These are phyloP conservation scores for Cryptotermes secundus DNA, from an alignment of 1,140 invertebrate genomes.

Conservation along the genomic window DNA sequence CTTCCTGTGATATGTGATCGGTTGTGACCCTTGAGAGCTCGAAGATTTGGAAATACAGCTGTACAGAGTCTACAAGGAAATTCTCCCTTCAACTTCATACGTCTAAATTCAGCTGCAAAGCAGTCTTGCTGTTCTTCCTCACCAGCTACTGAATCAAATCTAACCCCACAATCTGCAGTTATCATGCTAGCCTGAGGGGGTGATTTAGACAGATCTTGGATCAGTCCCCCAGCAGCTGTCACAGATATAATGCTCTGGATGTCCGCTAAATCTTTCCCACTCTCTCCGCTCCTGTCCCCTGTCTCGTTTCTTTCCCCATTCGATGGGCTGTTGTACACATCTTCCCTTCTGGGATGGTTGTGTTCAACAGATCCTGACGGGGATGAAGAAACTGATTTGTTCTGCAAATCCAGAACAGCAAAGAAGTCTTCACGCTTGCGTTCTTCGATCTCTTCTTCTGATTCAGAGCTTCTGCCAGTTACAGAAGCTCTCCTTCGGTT, in stretches of 20 bases:
- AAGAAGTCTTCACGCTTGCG: constrained; percentile 63
- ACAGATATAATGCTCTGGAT: constrained; percentile 79
- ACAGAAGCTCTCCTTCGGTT: constrained; percentile 24
- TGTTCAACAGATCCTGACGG: constrained; percentile 8
- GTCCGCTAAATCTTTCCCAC: constrained; percentile 72
- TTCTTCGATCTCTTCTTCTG: constrained; percentile 34
- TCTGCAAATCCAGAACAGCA: constrained; percentile 72
- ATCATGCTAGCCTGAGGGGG: constrained; percentile 38
- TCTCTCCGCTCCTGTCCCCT: constrained; percentile 46
- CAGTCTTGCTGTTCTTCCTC: constrained; percentile 79
- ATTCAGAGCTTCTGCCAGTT: constrained; percentile 14
- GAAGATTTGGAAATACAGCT: constrained; percentile 81
- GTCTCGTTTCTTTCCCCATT: constrained; percentile 27
- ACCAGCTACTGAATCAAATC: constrained; percentile 37
- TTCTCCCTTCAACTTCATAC: constrained; percentile 83
- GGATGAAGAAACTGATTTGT: constrained; percentile 50
- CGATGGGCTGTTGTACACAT: constrained; percentile 34
- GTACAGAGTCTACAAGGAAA: constrained; percentile 86
- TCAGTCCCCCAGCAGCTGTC: constrained; percentile 62
- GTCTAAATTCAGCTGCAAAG: constrained; percentile 75
- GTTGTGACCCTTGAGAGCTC: constrained; percentile 87
- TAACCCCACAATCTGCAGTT: constrained; percentile 36
- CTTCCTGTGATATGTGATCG: constrained; percentile 66
- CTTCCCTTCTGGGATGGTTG: constrained; percentile 33
- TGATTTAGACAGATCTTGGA: constrained; percentile 49